A percentile compares a stretch with the other conserved stretches of the same genome.
Conservation (phyloP, 2,888 invertebrate species). For the Lypha dubia region DNA sequence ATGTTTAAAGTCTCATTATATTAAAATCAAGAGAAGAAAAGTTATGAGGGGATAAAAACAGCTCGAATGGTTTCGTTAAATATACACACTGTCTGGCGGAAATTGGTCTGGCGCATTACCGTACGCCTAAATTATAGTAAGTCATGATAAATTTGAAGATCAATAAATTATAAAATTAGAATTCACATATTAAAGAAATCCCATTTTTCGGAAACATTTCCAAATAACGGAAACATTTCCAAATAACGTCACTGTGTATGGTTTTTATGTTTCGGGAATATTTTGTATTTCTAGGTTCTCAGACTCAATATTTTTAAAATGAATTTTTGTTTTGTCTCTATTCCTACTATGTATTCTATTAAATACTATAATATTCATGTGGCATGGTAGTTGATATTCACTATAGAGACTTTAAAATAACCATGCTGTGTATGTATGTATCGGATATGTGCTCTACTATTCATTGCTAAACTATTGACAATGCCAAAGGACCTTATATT, state of each 20-base stretch:
- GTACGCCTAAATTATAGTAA: too few species aligned
- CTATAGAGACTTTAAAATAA: constrained; percentile 14
- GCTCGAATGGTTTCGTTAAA: too few species aligned
- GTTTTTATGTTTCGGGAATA: background rate
- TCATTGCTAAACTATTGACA: constrained; percentile 28
- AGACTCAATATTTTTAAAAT: constrained; percentile 16
- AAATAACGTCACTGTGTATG: background rate
- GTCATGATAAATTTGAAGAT: too few species aligned
- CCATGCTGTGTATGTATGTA: background rate
- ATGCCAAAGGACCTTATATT: constrained; percentile 58
- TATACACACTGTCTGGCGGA: too few species aligned
- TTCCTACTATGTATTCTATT: background rate
- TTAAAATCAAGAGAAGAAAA: too few species aligned
- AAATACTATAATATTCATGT: constrained; percentile 20
- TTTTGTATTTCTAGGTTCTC: background rate
- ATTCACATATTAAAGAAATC: too few species aligned
- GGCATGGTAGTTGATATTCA: constrained; percentile 35
- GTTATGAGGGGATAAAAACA: too few species aligned
- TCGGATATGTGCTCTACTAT: background rate
- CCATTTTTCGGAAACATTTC: too few species aligned
- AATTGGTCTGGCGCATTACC: too few species aligned
- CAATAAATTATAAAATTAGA: too few species aligned
- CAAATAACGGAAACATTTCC: too few species aligned
- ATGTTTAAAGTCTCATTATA: too few species aligned
- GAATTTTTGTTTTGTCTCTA: constrained; percentile 14